A percentile compares a stretch with the other conserved stretches of the same genome.
phyloP scores from a whole-genome alignment of 2,113 vertebrate genomes.

The Sylvietta virens region DNA sequence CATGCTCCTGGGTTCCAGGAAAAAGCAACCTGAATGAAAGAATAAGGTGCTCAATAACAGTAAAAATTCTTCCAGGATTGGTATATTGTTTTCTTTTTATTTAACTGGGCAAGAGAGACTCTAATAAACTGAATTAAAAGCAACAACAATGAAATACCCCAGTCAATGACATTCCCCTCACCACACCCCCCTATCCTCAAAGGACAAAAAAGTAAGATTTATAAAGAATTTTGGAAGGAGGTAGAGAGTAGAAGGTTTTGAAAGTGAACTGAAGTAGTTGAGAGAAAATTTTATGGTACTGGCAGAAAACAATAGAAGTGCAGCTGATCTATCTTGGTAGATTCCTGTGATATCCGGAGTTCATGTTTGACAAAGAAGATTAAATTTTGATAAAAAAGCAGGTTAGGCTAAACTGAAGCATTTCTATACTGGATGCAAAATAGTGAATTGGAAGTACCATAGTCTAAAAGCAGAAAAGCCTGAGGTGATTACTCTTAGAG shows the following conservation, averaged over 20 bases:
- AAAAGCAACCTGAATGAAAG: background rate
- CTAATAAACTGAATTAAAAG: background rate
- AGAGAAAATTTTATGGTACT: background rate
- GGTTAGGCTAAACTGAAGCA: background rate
- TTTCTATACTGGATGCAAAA: background rate
- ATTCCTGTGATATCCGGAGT: background rate
- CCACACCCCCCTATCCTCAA: background rate
- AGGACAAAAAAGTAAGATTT: background rate
- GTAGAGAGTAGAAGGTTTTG: background rate
- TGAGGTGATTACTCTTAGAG: background rate
- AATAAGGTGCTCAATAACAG: background rate
- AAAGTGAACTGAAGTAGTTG: background rate
- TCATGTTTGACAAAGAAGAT: background rate
- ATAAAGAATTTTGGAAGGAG: background rate
- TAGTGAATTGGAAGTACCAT: background rate
- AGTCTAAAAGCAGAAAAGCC: background rate
- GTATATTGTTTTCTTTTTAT: background rate
- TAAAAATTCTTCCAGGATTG: background rate
- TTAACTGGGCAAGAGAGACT: background rate
- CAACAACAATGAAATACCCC: background rate
- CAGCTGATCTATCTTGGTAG: background rate
- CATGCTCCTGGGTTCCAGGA: accelerated
- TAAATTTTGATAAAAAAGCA: background rate
- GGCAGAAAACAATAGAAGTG: background rate
- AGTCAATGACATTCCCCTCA: background rate